Evolutionary conservation across 2,797 vertebrate species (phyloP).

Genomic region (Orestias chungarensis): DNA sequence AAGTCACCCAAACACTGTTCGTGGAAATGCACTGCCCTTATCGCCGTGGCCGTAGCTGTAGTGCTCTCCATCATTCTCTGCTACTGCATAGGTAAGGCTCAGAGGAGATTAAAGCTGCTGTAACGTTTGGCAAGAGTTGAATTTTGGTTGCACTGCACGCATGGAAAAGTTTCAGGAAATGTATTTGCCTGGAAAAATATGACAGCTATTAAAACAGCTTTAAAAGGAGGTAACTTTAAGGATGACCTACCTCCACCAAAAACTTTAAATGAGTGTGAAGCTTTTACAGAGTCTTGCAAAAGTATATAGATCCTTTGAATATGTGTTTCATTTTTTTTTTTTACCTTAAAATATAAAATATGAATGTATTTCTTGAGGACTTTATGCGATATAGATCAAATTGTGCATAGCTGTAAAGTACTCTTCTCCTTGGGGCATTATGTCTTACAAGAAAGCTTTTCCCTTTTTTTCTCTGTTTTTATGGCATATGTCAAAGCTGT

Average conservation of each 20-base stretch:
- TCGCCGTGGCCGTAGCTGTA: conserved; percentile 93
- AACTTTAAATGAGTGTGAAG: conserved; percentile 4
- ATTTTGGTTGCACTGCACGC: not conserved
- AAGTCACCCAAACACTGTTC: conserved; percentile 97
- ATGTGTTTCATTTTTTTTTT: too few relatives aligned
- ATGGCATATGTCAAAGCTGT: conserved; percentile 68
- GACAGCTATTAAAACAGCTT: conserved; percentile 14
- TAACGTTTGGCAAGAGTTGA: not conserved
- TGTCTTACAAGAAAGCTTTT: conserved; percentile 43
- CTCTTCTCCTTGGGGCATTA: conserved; percentile 40
- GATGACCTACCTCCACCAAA: not conserved
- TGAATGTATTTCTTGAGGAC: too few relatives aligned
- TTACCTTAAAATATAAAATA: too few relatives aligned
- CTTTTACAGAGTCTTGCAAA: conserved; percentile 6
- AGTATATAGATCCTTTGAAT: not conserved
- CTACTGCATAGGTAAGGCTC: conserved; percentile 94
- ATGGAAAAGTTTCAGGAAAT: not conserved
- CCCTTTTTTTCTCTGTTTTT: conserved; percentile 44
- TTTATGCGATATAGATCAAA: too few relatives aligned
- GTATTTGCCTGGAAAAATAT: conserved; percentile 9
- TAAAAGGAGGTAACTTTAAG: not conserved
- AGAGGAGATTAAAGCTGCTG: not conserved
- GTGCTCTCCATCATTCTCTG: conserved; percentile 94
- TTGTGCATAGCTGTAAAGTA: too few relatives aligned
- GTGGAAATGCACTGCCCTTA: conserved; percentile 97